Evolutionary conservation across 2,113 vertebrate genomes (phyloP).

Genomic region (Pomatostomus ruficeps): DNA sequence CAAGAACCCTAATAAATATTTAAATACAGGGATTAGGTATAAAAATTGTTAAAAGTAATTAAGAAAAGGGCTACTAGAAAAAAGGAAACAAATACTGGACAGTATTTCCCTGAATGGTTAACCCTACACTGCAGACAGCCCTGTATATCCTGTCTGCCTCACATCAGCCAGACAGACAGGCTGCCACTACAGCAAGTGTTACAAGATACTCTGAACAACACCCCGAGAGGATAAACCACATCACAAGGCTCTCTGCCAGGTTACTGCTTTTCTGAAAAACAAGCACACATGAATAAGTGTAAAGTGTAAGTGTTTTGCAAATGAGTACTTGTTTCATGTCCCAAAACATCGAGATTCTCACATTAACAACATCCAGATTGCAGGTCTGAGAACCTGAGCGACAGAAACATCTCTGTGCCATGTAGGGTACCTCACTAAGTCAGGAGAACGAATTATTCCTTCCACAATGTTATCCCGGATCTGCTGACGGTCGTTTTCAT

Average conservation of each 20-base stretch:
- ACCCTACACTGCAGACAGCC: neutral
- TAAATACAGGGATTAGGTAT: neutral
- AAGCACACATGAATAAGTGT: neutral
- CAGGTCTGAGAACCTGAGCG: neutral
- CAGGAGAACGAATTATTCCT: conserved; percentile 92
- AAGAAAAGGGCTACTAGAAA: neutral
- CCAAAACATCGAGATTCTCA: neutral
- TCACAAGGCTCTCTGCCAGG: neutral
- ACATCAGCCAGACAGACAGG: neutral
- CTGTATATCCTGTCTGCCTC: neutral
- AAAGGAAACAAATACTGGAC: neutral
- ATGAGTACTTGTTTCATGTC: neutral
- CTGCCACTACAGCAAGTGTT: neutral
- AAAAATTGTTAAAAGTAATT: neutral
- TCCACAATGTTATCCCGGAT: conserved; percentile 95
- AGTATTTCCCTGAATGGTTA: neutral
- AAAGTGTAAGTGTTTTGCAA: neutral
- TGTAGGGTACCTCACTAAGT: conserved; percentile 85
- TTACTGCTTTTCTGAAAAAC: neutral
- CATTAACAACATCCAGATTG: neutral
- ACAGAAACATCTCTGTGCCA: neutral
- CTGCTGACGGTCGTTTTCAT: conserved; percentile 94
- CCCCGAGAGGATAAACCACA: neutral
- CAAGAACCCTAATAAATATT: neutral
- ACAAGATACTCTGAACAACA: neutral